Evolutionary conservation across 2,797 vertebrate species (phyloP), one percentile per base, ranked within the genome.

Genomic region (Poeciliopsis gracilis): DNA sequence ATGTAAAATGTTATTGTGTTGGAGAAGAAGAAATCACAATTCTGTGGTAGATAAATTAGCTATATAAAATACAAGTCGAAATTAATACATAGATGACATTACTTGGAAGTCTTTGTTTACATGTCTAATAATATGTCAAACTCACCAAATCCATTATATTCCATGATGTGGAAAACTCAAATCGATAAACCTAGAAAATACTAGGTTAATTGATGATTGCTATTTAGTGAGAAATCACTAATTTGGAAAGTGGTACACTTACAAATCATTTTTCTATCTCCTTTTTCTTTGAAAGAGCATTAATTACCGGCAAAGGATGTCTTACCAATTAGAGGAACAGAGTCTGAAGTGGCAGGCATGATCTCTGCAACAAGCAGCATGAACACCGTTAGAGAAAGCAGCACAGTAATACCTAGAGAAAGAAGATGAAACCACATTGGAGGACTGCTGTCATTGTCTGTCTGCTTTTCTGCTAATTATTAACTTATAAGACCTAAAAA

Each of bases 301-400:
- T 78, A 77, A 15, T 20, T 72, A 67, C 33, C 46, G 43, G 41
- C 28, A 4, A 30, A 41, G 45, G 75, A 43, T 72, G 73, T 74
- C 96, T 92, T 94, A 97, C 97, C 97, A 81, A 97, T 98, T 73
- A 98, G 95, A 77, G 97, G 97, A 82, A 98, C 97, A 0, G 97
- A 98, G 93, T 98, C 97, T 53, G 97, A 98, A 30, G 97, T 98
- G 79, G 97, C 97, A 25, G 97, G 97, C 97, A 98, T 98, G 89
- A 98, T 98, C 91, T 98, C 97, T 66, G 97, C 97, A 47, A 98
- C 97, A 84, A 98, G 95, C 70, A 98, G 90, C 97, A 98, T 98
- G 92, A 98, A 98, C 67, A 98, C 97, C 0, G 97, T 98, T 73
- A 98, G 92, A n/a, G 97, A 98, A 91, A 98, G 95, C 77, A 98